Percentiles rank a stretch among this genome's conserved stretches.
Conservation (phyloP, 2,797 vertebrate genomes). For the Todus mexicanus region DNA sequence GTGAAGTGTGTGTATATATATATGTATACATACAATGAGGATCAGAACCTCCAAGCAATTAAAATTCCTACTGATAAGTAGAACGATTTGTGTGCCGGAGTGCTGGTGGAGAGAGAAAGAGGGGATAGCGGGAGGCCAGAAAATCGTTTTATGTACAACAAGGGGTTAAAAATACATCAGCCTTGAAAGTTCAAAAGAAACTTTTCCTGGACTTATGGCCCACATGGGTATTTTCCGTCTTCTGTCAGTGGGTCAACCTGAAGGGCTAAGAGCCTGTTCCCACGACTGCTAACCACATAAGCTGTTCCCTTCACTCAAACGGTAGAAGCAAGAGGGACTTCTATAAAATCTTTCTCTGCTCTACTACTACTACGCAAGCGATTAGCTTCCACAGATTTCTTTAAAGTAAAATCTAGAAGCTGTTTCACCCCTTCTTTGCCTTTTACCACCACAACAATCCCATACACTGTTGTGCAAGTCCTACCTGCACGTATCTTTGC, state of each 20-base stretch:
- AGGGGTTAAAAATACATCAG: not conserved
- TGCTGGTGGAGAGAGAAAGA: not conserved
- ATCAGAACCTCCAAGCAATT: not conserved
- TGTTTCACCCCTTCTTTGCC: not conserved
- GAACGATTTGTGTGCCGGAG: not conserved
- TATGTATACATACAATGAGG: too few relatives aligned
- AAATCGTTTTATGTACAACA: not conserved
- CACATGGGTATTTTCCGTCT: not conserved
- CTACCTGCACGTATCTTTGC: not conserved
- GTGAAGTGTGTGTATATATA: too few relatives aligned
- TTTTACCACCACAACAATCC: not conserved
- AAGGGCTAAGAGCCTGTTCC: not conserved
- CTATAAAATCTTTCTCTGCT: not conserved
- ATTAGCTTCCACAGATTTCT: not conserved
- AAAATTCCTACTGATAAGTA: not conserved
- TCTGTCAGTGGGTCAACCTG: not conserved
- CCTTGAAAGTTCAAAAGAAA: not conserved
- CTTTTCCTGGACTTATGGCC: not conserved
- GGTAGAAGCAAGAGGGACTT: not conserved
- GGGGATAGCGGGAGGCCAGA: not conserved
- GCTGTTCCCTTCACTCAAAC: not conserved
- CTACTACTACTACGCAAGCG: not conserved
- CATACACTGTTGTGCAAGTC: not conserved
- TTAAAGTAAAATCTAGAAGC: not conserved
- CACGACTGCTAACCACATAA: not conserved